Evolutionary conservation across 2,888 invertebrate species (phyloP), one percentile per base, ranked within the genome.

Genomic region (Leptinotarsa juncta): DNA sequence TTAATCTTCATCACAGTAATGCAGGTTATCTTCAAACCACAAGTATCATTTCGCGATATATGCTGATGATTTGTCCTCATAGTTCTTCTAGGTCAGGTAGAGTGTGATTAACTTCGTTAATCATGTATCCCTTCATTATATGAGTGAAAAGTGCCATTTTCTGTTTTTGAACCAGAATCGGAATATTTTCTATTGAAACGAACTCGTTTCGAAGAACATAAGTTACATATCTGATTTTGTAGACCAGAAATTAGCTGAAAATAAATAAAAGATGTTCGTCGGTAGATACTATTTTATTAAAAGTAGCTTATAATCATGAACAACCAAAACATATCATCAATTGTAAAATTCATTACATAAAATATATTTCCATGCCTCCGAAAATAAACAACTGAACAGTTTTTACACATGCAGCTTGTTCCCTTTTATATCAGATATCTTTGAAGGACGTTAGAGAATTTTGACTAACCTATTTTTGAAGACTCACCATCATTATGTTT

Each of bases 391-490:
- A 57, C 18, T 23, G 14, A 57, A 20, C 14, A 23, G 2, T 53
- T 53, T 18, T 53, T 5, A 53, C 18, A 20, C 20, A 60, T 16
- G 23, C 32, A 62, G 15, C 10, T 62, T 62, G 62, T 32, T 62
- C 62, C 62, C 62, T 62, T 4, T 62, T 26, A n/a, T 57, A 57
- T 57, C 57, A 57, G 57, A 57, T 57, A 57, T 42, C 62, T 32
- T 62, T 62, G 12, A 57, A 57, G 57, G 57, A 57, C 42, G 62
- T 62, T 16, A n/a, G 2, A 15, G 16, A 32, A 60, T 7, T 62
- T 62, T 2, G 42, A 16, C 62, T 62, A 32, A 62, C 42, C 62
- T 62, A 62, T 2, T 62, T 62, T 16, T 16, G 5, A 26, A 20
- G 12, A 66, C 5, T 66, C 66, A 20, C 23, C 14, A 57, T 20